Evolutionary conservation across 2,113 vertebrate genomes (phyloP).

Genomic region (Tyrannus savana): DNA sequence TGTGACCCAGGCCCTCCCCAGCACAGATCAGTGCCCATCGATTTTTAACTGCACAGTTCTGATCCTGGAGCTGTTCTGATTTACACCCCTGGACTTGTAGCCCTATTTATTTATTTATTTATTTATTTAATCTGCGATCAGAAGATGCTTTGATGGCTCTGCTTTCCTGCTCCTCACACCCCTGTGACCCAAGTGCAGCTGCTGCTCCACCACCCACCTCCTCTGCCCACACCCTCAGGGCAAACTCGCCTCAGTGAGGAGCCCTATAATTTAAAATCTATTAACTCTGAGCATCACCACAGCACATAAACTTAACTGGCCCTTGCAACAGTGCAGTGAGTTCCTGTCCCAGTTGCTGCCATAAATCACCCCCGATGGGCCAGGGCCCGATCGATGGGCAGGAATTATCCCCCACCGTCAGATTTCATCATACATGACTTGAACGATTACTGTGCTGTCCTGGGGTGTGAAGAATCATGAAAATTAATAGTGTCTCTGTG

Average conservation of each 20-base stretch:
- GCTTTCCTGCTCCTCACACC: background rate
- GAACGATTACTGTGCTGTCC: constrained; percentile 70
- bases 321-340: constrained; percentile 24
- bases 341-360: constrained; percentile 23
- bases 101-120: no score
- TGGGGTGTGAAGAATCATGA: constrained; percentile 62
- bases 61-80: background rate
- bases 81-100: background rate
- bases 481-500: constrained; percentile 69
- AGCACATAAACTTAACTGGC: constrained; percentile 48
- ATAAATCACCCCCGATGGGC: constrained; percentile 72
- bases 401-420: constrained; percentile 72
- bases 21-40: background rate
- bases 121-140: background rate
- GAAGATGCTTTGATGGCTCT: background rate
- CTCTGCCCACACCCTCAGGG: background rate
- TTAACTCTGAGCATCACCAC: constrained; percentile 56
- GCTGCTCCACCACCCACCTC: background rate
- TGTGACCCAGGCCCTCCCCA: background rate
- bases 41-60: background rate
- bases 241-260: background rate
- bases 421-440: constrained; percentile 72
- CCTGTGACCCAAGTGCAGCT: background rate
- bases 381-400: constrained; percentile 68
- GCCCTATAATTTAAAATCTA: constrained; percentile 57